Evolutionary conservation across 2,888 invertebrate species (phyloP).

Genomic region (Emesis furor): DNA sequence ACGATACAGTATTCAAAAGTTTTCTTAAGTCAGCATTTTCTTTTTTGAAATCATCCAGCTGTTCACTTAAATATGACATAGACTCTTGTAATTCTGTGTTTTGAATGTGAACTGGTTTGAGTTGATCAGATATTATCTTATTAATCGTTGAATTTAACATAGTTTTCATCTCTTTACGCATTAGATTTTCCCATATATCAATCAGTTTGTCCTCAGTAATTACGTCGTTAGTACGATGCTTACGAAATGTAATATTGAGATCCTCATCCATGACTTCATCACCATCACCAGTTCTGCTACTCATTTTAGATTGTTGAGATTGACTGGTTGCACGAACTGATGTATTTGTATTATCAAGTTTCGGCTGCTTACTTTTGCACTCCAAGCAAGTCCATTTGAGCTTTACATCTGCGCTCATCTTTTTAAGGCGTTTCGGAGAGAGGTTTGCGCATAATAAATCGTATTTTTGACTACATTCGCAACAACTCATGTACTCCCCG

Average conservation of each 20-base stretch:
- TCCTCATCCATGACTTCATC: neutral
- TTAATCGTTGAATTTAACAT: neutral
- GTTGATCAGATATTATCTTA: slow-evolving; percentile 1
- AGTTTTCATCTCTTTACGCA: neutral
- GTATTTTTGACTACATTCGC: neutral
- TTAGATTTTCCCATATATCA: neutral
- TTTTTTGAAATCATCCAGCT: neutral
- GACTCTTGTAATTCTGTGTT: neutral
- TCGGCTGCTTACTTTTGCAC: neutral
- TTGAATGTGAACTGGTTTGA: neutral
- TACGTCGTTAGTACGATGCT: neutral
- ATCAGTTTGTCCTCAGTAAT: neutral
- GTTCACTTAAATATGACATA: neutral
- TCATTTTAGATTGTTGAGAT: neutral
- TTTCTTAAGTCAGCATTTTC: neutral
- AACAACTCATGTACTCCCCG: neutral
- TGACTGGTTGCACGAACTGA: neutral
- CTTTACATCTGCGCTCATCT: neutral
- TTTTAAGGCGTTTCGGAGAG: neutral
- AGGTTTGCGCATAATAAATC: neutral
- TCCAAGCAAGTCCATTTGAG: neutral
- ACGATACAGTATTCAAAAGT: neutral
- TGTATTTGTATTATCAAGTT: neutral
- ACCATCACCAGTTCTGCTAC: neutral
- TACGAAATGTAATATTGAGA: neutral